phyloP scores from a whole-genome alignment of 2,888 invertebrate species.

The Melieria omissa region DNA sequence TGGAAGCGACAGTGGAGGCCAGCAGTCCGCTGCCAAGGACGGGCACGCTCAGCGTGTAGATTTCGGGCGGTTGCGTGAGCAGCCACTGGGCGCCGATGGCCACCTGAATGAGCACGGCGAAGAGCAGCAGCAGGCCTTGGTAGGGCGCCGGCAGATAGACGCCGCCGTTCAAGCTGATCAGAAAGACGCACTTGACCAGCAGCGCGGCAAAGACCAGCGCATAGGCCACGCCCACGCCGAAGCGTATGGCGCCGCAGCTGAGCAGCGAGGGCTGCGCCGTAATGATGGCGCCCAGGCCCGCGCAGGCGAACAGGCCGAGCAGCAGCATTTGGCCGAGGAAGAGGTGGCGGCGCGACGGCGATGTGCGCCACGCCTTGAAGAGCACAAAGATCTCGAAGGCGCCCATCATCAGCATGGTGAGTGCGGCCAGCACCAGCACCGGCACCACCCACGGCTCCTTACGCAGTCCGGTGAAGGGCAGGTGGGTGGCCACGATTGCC shows the following conservation, averaged over 20 bases:
- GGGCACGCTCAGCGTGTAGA: constrained; percentile 68
- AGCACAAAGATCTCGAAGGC: constrained; percentile 91
- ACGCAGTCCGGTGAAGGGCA: constrained; percentile 67
- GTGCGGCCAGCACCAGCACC: constrained; percentile 83
- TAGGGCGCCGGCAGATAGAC: constrained; percentile 93
- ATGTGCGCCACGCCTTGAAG: constrained; percentile 84
- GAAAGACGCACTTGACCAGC: constrained; percentile 92
- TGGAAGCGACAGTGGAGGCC: constrained; percentile 55
- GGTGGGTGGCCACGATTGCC: constrained; percentile 61
- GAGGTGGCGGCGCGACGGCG: constrained; percentile 85
- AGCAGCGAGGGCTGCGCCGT: constrained; percentile 82
- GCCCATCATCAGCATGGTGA: constrained; percentile 85
- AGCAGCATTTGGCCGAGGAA: constrained; percentile 89
- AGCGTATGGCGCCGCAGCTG: constrained; percentile 84
- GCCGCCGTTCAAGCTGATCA: constrained; percentile 89
- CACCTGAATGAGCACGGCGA: constrained; percentile 91
- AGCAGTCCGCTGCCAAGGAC: constrained; percentile 56
- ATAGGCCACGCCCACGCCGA: constrained; percentile 84
- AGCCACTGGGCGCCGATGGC: constrained; percentile 88
- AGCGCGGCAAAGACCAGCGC: constrained; percentile 90
- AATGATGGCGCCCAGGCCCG: constrained; percentile 81
- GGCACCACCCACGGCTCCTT: constrained; percentile 92
- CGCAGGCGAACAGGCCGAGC: constrained; percentile 83
- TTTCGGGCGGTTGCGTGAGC: constrained; percentile 79
- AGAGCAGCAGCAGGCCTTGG: constrained; percentile 87